Evolutionary conservation across 1,140 invertebrate genomes (phyloP).

Genomic region (Homalodisca vitripennis): DNA sequence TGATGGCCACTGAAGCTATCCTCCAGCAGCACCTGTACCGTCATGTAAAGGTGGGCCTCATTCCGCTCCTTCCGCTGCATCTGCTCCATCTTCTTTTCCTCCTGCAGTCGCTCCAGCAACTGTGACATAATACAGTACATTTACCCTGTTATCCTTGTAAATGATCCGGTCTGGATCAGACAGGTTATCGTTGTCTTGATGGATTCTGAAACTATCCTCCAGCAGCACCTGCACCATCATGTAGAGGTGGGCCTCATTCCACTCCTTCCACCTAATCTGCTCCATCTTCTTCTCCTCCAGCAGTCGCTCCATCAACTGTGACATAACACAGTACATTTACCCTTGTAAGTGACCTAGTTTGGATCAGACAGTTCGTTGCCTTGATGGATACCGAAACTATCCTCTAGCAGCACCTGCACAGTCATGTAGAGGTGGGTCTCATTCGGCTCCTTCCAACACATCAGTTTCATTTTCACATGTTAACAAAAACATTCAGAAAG

Average conservation of each 20-base stretch:
- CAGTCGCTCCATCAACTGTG: constrained; percentile 82
- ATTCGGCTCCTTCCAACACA: constrained; percentile 87
- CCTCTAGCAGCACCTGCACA: constrained; percentile 83
- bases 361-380: constrained; percentile 94
- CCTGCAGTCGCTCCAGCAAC: constrained; percentile 81
- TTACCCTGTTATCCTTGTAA: too few species aligned
- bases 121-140: too few species aligned
- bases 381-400: constrained; percentile 92
- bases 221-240: constrained; percentile 87
- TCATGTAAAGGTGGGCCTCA: constrained; percentile 96
- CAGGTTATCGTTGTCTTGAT: constrained; percentile 97
- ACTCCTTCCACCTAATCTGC: constrained; percentile 85
- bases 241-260: constrained; percentile 94
- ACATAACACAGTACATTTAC: too few species aligned
- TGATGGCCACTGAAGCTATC: constrained; percentile 93
- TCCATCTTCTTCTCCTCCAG: constrained; percentile 95
- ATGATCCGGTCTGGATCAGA: too few species aligned
- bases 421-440: constrained; percentile 97
- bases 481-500: too few species aligned
- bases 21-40: constrained; percentile 82
- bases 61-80: constrained; percentile 88
- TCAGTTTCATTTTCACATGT: constrained; percentile 87
- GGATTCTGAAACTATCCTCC: constrained; percentile 89
- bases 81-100: constrained; percentile 94
- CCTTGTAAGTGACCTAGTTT: constrained; percentile 80